Conservation (phyloP, 2,888 invertebrate genomes). For the Chrysolina americana region DNA sequence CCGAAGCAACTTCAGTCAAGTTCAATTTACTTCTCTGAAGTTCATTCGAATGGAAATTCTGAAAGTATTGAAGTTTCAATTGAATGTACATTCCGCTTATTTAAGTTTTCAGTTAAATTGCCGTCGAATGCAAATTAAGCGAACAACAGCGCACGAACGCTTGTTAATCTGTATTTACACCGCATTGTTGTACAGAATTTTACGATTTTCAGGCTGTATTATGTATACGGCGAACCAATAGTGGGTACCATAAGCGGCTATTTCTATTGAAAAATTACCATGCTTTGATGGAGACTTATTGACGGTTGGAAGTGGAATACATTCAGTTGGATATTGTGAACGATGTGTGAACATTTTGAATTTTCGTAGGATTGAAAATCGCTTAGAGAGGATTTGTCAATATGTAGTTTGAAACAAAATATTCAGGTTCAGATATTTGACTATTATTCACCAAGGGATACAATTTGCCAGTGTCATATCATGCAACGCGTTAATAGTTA, state of each 20-base stretch:
- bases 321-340: background rate
- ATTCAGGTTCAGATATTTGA: too few relatives aligned
- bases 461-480: too few relatives aligned
- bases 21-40: background rate
- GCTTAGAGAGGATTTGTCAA: background rate
- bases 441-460: too few relatives aligned
- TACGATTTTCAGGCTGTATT: constrained; percentile 6
- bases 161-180: constrained; percentile 14
- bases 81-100: constrained; percentile 14
- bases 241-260: background rate
- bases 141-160: constrained; percentile 5
- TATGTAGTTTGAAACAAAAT: background rate
- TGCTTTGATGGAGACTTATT: background rate
- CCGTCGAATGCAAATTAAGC: constrained; percentile 5
- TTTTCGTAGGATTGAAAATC: background rate
- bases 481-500: too few relatives aligned
- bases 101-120: constrained; percentile 18
- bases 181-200: constrained; percentile 10
- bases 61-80: constrained; percentile 17
- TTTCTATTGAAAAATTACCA: background rate
- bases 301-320: background rate
- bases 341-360: background rate
- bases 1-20: background rate
- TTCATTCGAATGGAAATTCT: constrained; percentile 5
- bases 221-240: background rate